Evolutionary conservation across 2,113 vertebrate genomes (phyloP).

Genomic region (Oxyura jamaicensis): DNA sequence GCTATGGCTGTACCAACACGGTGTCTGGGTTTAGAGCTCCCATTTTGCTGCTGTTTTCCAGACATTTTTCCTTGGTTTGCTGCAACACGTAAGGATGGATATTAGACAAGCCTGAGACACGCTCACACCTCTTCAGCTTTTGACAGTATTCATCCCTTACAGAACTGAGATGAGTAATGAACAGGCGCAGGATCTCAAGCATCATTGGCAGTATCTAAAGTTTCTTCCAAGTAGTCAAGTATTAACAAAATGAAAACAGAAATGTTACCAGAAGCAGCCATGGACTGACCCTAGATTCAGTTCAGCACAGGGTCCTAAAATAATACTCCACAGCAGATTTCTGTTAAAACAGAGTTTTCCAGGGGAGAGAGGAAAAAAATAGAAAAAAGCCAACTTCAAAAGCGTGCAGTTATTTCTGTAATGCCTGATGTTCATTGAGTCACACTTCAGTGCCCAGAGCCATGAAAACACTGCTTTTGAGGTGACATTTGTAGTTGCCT

Average conservation of each 20-base stretch:
- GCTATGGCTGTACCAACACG: not conserved
- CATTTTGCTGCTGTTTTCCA: not conserved
- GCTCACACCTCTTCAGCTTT: not conserved
- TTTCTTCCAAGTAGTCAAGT: not conserved
- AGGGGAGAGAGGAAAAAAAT: constrained; percentile 22
- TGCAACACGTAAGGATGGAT: not conserved
- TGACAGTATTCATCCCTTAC: not conserved
- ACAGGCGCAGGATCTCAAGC: not conserved
- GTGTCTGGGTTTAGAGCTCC: not conserved
- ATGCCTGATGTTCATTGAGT: constrained; percentile 76
- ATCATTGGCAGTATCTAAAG: constrained; percentile 8
- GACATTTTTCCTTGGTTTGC: not conserved
- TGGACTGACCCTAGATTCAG: not conserved
- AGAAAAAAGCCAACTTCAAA: constrained; percentile 29
- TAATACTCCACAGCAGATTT: constrained; percentile 17
- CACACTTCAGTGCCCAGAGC: constrained; percentile 77
- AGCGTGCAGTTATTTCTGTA: constrained; percentile 73
- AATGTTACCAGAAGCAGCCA: not conserved
- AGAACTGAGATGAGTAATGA: not conserved
- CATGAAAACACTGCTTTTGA: constrained; percentile 72
- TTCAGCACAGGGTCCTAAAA: not conserved
- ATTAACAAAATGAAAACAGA: not conserved
- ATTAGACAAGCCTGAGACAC: not conserved
- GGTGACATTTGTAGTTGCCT: constrained; percentile 79
- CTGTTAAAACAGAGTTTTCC: constrained; percentile 39